Evolutionary conservation across 2,113 vertebrate species (phyloP).

Genomic region (Neomonachus schauinslandi): DNA sequence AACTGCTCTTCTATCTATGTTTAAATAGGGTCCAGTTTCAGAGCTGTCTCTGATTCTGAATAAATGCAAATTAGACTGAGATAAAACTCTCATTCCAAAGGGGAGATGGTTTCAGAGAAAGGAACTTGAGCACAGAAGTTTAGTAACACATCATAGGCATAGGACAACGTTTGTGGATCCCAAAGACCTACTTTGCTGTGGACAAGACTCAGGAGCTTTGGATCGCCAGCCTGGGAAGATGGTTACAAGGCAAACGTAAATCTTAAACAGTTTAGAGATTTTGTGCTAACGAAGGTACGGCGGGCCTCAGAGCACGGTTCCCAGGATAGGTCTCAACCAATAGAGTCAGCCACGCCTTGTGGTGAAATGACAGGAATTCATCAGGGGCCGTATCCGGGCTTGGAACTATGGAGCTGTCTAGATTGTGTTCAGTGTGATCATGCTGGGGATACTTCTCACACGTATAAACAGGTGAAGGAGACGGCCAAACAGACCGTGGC

Average conservation of each 20-base stretch:
- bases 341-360: accelerated
- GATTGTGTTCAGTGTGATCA: no score
- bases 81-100: slow-evolving; percentile 56
- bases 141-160: not conserved
- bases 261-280: not conserved
- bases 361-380: not conserved
- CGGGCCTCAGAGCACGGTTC: not conserved
- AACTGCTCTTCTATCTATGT: slow-evolving; percentile 53
- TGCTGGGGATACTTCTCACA: not conserved
- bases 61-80: slow-evolving; percentile 55
- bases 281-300: not conserved
- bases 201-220: not conserved
- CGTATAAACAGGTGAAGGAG: not conserved
- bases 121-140: not conserved
- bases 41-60: slow-evolving; percentile 63
- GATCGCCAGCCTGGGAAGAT: not conserved
- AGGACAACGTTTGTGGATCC: not conserved
- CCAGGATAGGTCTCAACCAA: not conserved
- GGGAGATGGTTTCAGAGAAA: slow-evolving; percentile 16
- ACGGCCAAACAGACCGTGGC: accelerated
- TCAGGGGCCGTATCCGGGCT: accelerated
- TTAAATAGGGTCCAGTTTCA: slow-evolving; percentile 61
- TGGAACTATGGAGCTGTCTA: not conserved
- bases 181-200: not conserved
- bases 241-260: not conserved